phyloP scores from a whole-genome alignment of 2,797 vertebrate genomes.

The Apogon talboti region DNA sequence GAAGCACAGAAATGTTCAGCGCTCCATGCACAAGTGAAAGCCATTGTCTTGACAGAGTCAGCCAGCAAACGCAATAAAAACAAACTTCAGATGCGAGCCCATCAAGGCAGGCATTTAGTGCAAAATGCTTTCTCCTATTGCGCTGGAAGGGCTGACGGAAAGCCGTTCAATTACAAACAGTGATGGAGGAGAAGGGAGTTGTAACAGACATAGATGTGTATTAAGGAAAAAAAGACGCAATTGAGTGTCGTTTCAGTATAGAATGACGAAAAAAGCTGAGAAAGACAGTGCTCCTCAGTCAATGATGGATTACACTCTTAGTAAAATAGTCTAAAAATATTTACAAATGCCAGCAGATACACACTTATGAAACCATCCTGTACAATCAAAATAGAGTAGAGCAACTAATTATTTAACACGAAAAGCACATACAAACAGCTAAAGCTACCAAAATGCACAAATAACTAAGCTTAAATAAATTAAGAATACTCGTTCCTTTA shows the following conservation, averaged over 20 bases:
- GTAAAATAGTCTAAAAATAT: conserved; percentile 3
- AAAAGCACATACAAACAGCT: too few relatives aligned
- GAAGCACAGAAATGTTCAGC: conserved; percentile 29
- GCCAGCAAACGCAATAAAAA: conserved; percentile 30
- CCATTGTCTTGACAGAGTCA: conserved; percentile 13
- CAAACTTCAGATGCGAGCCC: conserved; percentile 12
- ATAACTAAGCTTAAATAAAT: too few relatives aligned
- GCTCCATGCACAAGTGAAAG: conserved; percentile 10
- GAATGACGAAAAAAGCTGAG: too few relatives aligned
- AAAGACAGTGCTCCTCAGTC: background rate
- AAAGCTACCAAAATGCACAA: too few relatives aligned
- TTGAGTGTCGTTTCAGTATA: background rate
- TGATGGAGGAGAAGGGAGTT: conserved; percentile 16
- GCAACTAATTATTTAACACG: too few relatives aligned
- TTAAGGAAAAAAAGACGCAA: background rate
- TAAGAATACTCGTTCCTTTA: too few relatives aligned
- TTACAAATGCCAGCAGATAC: background rate
- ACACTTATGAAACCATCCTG: too few relatives aligned
- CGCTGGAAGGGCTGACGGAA: conserved; percentile 12
- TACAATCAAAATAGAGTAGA: too few relatives aligned
- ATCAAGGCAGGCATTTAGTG: conserved; percentile 7
- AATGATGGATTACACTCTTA: conserved; percentile 15
- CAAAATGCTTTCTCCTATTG: conserved; percentile 21
- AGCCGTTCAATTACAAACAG: conserved; percentile 23
- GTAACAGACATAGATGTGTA: conserved; percentile 4